phyloP scores from a whole-genome alignment of 1,140 invertebrate genomes.

The Potamilus streckersoni region DNA sequence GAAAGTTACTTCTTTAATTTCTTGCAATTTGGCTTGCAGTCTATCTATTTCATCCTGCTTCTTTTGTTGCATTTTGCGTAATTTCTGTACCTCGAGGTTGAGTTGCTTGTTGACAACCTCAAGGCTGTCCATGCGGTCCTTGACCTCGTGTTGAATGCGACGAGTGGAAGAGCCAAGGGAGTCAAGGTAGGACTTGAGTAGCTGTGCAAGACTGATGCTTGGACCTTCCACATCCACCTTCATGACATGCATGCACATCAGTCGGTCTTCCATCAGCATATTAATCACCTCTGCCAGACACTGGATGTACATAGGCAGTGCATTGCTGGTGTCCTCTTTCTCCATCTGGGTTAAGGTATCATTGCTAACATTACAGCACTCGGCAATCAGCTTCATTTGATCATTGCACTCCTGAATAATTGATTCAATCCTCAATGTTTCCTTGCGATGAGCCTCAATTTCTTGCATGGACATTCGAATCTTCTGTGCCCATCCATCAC shows the following conservation, averaged over 20 bases:
- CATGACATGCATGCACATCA: slow-evolving; percentile 33
- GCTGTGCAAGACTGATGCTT: slow-evolving; percentile 13
- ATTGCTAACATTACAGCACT: slow-evolving; percentile 26
- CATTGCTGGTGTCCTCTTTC: slow-evolving; percentile 14
- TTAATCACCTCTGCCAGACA: slow-evolving; percentile 31
- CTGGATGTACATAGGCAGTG: slow-evolving; percentile 24
- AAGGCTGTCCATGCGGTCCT: slow-evolving; percentile 17
- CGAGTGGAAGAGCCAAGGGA: slow-evolving; percentile 22
- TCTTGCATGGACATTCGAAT: slow-evolving; percentile 43
- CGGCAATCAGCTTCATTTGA: slow-evolving; percentile 31
- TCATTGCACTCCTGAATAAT: slow-evolving; percentile 31
- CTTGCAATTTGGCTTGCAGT: slow-evolving; percentile 28
- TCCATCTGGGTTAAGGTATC: slow-evolving; percentile 1
- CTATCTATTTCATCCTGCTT: slow-evolving; percentile 26
- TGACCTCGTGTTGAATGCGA: slow-evolving; percentile 15
- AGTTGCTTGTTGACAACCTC: slow-evolving; percentile 29
- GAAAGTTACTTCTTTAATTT: slow-evolving; percentile 30
- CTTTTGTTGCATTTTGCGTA: slow-evolving; percentile 20
- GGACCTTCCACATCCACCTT: slow-evolving; percentile 8
- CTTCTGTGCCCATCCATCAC: slow-evolving; percentile 40
- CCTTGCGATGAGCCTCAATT: slow-evolving; percentile 39
- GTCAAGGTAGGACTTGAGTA: slow-evolving; percentile 25
- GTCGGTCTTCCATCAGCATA: slow-evolving; percentile 37
- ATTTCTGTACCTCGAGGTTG: slow-evolving; percentile 17
- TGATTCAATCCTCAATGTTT: slow-evolving; percentile 19